These are phyloP conservation scores for Hyposoter dolosus DNA, from an alignment of 2,888 invertebrate species.

Conservation along the genomic window DNA sequence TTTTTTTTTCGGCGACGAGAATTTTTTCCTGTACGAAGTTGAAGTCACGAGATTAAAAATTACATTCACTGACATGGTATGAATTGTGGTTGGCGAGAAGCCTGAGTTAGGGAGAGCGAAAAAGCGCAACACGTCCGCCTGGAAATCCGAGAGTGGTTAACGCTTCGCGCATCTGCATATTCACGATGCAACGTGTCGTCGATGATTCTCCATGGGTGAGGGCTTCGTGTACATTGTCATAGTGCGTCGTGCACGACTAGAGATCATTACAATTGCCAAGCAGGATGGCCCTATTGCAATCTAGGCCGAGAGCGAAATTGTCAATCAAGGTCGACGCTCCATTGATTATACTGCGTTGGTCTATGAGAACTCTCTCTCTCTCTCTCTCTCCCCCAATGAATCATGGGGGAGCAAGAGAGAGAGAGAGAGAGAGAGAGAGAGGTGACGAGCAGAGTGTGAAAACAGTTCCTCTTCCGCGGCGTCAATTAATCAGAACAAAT, in stretches of 20 bases:
- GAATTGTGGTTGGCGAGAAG: constrained; percentile 4
- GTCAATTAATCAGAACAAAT: constrained; percentile 26
- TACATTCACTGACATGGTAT: constrained; percentile 3
- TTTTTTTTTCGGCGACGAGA: neutral
- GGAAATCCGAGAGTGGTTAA: constrained; percentile 49
- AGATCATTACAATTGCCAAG: constrained; percentile 71
- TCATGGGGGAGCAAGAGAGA: constrained; percentile 5
- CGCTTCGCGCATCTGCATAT: constrained; percentile 11
- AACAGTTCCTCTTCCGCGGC: constrained; percentile 42
- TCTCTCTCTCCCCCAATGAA: neutral
- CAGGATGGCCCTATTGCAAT: constrained; percentile 80
- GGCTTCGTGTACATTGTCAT: neutral
- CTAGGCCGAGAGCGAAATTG: constrained; percentile 76
- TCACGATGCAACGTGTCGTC: constrained; percentile 47
- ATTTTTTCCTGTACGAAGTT: neutral
- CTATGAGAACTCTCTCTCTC: constrained; percentile 10
- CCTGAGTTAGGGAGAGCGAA: constrained; percentile 20
- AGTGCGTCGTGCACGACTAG: constrained; percentile 41
- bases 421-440: constrained; percentile 17
- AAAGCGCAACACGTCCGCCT: constrained; percentile 38
- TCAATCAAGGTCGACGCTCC: constrained; percentile 73
- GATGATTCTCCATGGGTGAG: constrained; percentile 13
- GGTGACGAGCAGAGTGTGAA: constrained; percentile 2
- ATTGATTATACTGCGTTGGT: constrained; percentile 59
- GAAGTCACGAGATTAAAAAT: neutral